Base-by-base conservation (phyloP, 2,888 invertebrate species). In the Balanococcus diminutus region DNA sequence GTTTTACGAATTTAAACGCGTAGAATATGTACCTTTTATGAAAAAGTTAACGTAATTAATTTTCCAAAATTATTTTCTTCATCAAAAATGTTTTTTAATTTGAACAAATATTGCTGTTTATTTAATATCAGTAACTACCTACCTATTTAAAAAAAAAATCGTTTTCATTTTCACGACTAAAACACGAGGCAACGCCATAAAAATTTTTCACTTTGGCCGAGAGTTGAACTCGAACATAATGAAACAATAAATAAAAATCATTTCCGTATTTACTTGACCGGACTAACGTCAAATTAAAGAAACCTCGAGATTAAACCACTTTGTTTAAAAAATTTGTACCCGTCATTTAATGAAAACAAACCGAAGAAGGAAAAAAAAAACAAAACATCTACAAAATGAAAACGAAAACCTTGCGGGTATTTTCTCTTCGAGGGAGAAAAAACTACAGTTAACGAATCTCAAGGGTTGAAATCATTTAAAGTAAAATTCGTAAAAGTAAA, bases 391-490 rank as follows among this genome's bases (percentile, higher is more conserved):
- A 19, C 36, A 19, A 79, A 79, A 79, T 36, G 32, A 79, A 79
- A 79, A 36, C 36, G 75, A 36, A 79, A 36, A 36, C 0, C n/a
- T 79, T 75, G 5, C 56, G 56, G n/a, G 46, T 22, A 56, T 56
- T 56, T n/a, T 67, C 19, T 56, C 31, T 6, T 3, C 2, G 2
- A 79, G 6, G 67, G 8, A 32, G 36, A 79, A 36, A 32, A 36
- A 36, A 36, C 36, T 36, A 19, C 32, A 36, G 19, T 22, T 79
- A 79, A 79, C 32, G 75, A 79, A 32, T 36, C 75, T 79, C 75
- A 2, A 36, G 75, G 75, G 75, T 36, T 79, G 36, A 36, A 79
- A 79, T 79, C 75, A 79, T 79, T 79, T 79, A 79, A 79, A 36
- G 32, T 19, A 11, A 79, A 79, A 79, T 79, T 36, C 75, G 75